A percentile compares a stretch with the other conserved stretches of the same genome.
phyloP scores from a whole-genome alignment of 1,140 invertebrate genomes.

The Holotrichia oblita region DNA sequence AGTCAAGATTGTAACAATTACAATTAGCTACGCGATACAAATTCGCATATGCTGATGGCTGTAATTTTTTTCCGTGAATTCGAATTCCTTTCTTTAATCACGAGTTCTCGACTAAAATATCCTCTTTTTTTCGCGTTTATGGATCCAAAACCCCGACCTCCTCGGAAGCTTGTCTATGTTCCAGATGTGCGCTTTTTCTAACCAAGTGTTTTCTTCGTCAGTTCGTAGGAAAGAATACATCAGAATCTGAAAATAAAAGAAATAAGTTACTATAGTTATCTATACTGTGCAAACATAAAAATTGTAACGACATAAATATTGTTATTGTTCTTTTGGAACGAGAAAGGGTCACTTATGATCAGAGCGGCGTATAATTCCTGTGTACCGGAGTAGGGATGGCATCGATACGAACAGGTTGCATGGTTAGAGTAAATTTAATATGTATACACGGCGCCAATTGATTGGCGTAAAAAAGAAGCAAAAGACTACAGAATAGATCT shows the following conservation, averaged over 20 bases:
- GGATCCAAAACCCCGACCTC: conserved; percentile 52
- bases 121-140: conserved; percentile 54
- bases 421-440: no score
- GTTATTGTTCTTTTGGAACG: no score
- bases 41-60: background rate
- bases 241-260: conserved; percentile 51
- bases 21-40: background rate
- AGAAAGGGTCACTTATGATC: no score
- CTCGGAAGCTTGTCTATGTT: conserved; percentile 45
- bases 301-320: no score
- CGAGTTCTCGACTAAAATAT: background rate
- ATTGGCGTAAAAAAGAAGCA: no score
- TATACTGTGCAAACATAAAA: no score
- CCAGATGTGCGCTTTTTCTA: conserved; percentile 34
- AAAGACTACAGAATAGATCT: no score
- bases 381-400: no score
- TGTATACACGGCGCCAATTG: no score
- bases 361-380: no score
- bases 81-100: background rate
- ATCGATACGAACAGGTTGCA: no score
- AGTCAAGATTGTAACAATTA: conserved; percentile 19
- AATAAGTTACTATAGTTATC: no score
- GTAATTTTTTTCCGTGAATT: background rate
- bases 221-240: conserved; percentile 46
- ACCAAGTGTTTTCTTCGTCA: conserved; percentile 36